Base-by-base conservation (phyloP, 2,888 invertebrate species). In the Drosophila paramelanica region DNA sequence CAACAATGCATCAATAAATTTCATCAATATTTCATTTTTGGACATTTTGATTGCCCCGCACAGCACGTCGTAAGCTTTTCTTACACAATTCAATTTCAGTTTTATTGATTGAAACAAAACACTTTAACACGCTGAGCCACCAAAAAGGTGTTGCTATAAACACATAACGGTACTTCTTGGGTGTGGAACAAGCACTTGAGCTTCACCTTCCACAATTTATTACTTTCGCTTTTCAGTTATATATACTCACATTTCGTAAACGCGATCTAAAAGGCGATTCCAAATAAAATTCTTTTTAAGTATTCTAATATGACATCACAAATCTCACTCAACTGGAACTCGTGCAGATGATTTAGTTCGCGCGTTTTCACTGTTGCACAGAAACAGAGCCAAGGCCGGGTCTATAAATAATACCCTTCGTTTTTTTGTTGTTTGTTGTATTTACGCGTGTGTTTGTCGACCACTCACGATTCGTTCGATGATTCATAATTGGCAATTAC, bases 1-100 rank as follows among this genome's bases (percentile, higher is more conserved):
- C 66, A 79, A 79, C 86, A 85, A 85, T 79, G 77, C 88, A 62
- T 66, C 77, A 67, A 64, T 82, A 70, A 68, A 67, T 88, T 83
- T 86, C 81, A 75, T 83, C 83, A 83, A 83, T 83, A 83, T 88
- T 67, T 83, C 88, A 88, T 80, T 79, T 80, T 73, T 67, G 36
- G 75, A 75, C 81, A 68, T 72, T 81, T 86, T 73, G 77, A 74
- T 81, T 77, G 71, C 33, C 39, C 52, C 42, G 33, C 31, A 10
- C 31, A 31, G 14, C 49, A 36, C 52, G 47, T 41, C 41, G 41
- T 25, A 56, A 23, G 49, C 68, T 57, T 85, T 73, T 69, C 78
- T 84, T 81, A 77, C 84, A 77, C 78, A 81, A 85, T 75, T 68
- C 59, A 56, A 62, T 67, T 46, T 62, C 52, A 41, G 62, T 33